Conservation (phyloP, 2,113 vertebrate genomes). For the Tragelaphus scriptus region DNA sequence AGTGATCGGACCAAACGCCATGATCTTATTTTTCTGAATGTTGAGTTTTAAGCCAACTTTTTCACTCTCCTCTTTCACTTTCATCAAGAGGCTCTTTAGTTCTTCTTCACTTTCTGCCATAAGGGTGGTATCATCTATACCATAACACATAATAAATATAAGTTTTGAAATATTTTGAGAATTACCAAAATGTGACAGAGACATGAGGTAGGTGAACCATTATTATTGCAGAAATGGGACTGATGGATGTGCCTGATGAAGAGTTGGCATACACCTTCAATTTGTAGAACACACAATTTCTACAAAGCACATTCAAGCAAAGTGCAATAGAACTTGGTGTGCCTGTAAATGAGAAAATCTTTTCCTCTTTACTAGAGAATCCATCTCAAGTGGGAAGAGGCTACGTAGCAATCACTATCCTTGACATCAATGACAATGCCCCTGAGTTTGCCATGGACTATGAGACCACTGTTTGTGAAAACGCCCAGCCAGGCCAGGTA, state of each 20-base stretch:
- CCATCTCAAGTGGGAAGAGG: slow-evolving; percentile 93
- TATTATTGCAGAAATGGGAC: not conserved
- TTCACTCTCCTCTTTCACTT: no score
- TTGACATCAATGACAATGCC: slow-evolving; percentile 96
- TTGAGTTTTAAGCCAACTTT: no score
- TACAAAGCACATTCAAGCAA: not conserved
- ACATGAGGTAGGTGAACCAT: fast-evolving
- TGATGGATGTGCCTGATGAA: not conserved
- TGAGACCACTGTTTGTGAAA: slow-evolving; percentile 94
- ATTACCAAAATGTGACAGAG: not conserved
- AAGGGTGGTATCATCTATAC: no score
- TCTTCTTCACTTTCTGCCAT: no score
- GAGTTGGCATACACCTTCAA: not conserved
- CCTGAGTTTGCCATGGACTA: slow-evolving; percentile 96
- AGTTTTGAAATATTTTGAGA: not conserved
- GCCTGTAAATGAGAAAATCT: not conserved
- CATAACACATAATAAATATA: not conserved
- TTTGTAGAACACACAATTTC: not conserved
- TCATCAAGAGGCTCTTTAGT: no score
- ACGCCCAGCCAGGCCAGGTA: slow-evolving; percentile 91
- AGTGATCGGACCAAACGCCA: no score
- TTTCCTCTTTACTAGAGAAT: slow-evolving; percentile 83
- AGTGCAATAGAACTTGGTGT: not conserved
- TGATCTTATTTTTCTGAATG: no score
- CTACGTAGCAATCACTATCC: slow-evolving; percentile 87